Evolutionary conservation across 1,140 invertebrate genomes (phyloP).

Genomic region (Antheraea pernyi): DNA sequence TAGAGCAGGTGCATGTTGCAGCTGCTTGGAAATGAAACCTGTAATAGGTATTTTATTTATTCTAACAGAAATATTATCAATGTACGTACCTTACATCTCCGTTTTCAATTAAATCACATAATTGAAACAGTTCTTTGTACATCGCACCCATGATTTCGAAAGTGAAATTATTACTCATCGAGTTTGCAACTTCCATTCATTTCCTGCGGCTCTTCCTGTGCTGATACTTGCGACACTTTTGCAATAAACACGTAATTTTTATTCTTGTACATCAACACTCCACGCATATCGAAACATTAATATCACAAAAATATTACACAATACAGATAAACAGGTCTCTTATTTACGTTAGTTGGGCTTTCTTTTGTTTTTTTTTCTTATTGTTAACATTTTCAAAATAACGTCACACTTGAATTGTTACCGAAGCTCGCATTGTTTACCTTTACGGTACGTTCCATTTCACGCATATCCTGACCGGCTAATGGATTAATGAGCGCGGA

Average conservation of each 20-base stretch:
- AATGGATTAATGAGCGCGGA: too few species aligned
- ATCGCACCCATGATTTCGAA: conserved; percentile 61
- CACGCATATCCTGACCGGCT: conserved; percentile 12
- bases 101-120: conserved; percentile 69
- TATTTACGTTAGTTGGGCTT: conserved; percentile 8
- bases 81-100: conserved; percentile 51
- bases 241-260: not conserved
- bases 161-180: conserved; percentile 53
- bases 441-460: conserved; percentile 39
- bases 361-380: conserved; percentile 39
- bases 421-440: conserved; percentile 37
- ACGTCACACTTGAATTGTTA: conserved; percentile 38
- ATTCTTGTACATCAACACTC: not conserved
- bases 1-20: not conserved
- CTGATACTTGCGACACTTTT: conserved; percentile 14
- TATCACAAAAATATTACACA: not conserved
- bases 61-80: not conserved
- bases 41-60: not conserved
- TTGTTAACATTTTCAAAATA: conserved; percentile 41
- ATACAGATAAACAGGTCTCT: not conserved
- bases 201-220: conserved; percentile 63
- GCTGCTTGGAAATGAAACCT: not conserved
- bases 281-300: not conserved
- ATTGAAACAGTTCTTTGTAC: conserved; percentile 65
- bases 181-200: conserved; percentile 56